phyloP scores from a whole-genome alignment of 2,888 invertebrate species.

The Agrochola macilenta region DNA sequence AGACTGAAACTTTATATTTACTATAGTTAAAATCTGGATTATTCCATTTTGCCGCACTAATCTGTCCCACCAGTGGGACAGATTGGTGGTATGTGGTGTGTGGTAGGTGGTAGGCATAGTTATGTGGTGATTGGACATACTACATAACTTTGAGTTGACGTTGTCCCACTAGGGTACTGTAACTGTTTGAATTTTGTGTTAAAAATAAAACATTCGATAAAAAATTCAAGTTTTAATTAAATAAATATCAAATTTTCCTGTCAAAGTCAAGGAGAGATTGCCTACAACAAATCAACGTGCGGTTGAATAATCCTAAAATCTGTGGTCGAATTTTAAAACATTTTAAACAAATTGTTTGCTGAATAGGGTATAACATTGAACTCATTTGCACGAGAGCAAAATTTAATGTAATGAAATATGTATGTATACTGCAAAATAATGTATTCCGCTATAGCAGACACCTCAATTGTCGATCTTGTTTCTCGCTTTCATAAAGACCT shows the following conservation, averaged over 20 bases:
- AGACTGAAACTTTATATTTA: not conserved
- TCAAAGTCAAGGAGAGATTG: no score
- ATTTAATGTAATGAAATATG: constrained; percentile 23
- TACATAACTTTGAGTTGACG: not conserved
- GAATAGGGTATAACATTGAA: constrained; percentile 10
- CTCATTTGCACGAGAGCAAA: not conserved
- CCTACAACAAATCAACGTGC: no score
- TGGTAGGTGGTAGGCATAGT: no score
- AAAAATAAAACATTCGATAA: not conserved
- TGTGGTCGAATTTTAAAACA: not conserved
- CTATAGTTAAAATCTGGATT: not conserved
- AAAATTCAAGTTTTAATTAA: not conserved
- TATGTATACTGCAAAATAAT: not conserved
- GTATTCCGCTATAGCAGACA: not conserved
- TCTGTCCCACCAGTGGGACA: no score
- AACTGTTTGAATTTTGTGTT: not conserved
- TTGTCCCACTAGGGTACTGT: not conserved
- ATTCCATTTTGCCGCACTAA: no score
- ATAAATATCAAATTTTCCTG: no score
- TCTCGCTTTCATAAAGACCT: constrained; percentile 24
- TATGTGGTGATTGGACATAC: no score
- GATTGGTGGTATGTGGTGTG: no score
- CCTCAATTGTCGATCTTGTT: constrained; percentile 25
- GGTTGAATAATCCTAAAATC: not conserved
- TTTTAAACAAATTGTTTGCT: constrained; percentile 6